These are phyloP conservation scores for Periparus ater DNA, from an alignment of 2,797 vertebrate species.

Conservation along the genomic window DNA sequence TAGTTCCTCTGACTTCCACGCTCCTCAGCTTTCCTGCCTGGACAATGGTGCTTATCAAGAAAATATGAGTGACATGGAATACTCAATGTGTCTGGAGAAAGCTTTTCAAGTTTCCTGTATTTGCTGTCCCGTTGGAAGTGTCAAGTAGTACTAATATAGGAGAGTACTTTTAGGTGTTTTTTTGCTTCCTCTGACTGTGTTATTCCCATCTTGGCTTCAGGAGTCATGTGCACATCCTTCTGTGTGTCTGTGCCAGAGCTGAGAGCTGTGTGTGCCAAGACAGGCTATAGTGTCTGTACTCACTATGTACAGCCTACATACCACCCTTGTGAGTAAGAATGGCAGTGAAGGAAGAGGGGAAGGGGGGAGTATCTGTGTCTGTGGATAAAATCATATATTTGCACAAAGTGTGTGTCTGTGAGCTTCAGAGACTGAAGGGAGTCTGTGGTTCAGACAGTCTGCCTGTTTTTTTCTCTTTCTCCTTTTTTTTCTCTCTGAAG, in stretches of 20 bases:
- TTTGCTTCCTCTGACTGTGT: not conserved
- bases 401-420: constrained; percentile 55
- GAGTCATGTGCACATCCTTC: constrained; percentile 34
- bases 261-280: not conserved
- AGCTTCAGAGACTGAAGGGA: constrained; percentile 68
- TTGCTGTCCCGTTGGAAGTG: not conserved
- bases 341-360: constrained; percentile 5
- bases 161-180: not conserved
- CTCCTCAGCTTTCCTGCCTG: not conserved
- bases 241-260: not conserved
- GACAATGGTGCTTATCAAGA: not conserved
- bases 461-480: not conserved
- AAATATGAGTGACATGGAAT: not conserved
- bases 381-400: constrained; percentile 65
- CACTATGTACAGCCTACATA: constrained; percentile 21
- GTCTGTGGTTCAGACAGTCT: constrained; percentile 73
- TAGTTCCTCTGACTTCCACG: not conserved
- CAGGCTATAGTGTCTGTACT: constrained; percentile 18
- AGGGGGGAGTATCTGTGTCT: constrained; percentile 25
- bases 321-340: constrained; percentile 42
- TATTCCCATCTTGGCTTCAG: constrained; percentile 10
- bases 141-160: not conserved
- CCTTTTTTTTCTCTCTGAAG: not conserved
- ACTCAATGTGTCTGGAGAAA: not conserved
- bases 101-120: not conserved